Evolutionary conservation across 1,140 invertebrate species (phyloP).

Genomic region (Hesperophylax magnus): DNA sequence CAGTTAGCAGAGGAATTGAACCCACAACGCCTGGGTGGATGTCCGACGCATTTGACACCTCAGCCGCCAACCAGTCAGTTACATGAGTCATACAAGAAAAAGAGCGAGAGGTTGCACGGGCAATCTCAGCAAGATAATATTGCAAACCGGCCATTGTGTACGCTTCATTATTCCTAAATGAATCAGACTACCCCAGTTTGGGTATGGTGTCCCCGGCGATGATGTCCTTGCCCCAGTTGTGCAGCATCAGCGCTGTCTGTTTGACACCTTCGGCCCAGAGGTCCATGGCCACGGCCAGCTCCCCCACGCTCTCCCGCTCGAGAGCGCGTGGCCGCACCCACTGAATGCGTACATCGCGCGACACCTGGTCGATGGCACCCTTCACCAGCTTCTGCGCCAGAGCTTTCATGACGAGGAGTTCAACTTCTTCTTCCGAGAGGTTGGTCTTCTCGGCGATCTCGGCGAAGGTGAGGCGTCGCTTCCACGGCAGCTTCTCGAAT

Average conservation of each 20-base stretch:
- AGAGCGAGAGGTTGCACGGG: no score
- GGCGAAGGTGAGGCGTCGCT: constrained; percentile 87
- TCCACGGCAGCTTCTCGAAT: constrained; percentile 80
- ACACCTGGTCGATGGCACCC: constrained; percentile 94
- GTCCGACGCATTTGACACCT: no score
- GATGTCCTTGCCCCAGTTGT: constrained; percentile 53
- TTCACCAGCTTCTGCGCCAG: constrained; percentile 94
- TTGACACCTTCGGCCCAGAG: constrained; percentile 62
- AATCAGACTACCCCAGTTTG: background rate
- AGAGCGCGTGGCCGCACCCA: constrained; percentile 65
- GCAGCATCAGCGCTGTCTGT: constrained; percentile 60
- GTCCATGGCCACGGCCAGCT: constrained; percentile 63
- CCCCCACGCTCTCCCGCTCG: constrained; percentile 60
- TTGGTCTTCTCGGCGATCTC: constrained; percentile 92
- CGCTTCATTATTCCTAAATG: background rate
- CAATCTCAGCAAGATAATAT: no score
- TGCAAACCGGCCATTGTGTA: no score
- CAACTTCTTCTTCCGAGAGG: constrained; percentile 89
- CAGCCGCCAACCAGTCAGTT: no score
- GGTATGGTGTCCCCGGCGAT: constrained; percentile 45
- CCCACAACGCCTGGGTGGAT: no score
- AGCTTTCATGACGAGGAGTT: constrained; percentile 98
- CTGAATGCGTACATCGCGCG: constrained; percentile 60
- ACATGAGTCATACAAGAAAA: no score
- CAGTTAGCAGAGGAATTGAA: no score